A percentile compares a stretch with the other conserved stretches of the same genome.
phyloP scores from a whole-genome alignment of 2,113 vertebrate species.

The Setophaga coronata region DNA sequence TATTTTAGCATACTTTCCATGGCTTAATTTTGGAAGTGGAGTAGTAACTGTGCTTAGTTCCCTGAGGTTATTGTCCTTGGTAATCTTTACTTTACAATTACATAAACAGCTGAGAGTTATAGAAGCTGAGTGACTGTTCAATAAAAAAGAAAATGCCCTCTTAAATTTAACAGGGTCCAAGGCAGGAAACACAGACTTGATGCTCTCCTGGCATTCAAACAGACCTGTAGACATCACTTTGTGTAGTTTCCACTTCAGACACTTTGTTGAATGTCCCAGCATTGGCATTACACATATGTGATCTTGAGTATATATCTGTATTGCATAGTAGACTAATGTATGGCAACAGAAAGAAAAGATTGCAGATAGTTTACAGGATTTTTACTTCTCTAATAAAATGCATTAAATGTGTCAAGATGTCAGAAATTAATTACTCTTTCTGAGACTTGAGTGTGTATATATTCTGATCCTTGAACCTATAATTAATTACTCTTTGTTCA shows the following conservation, averaged over 20 bases:
- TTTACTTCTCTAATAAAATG: neutral
- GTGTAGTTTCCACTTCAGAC: neutral
- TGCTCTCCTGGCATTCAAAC: neutral
- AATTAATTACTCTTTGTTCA: neutral
- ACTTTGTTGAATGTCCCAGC: neutral
- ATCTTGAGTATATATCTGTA: neutral
- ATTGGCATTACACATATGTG: neutral
- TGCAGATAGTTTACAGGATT: neutral
- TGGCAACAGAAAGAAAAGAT: neutral
- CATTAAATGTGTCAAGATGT: neutral
- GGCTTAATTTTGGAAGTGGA: conserved; percentile 42
- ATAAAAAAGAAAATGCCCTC: conserved; percentile 10
- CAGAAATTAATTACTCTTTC: neutral
- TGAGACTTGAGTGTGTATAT: neutral
- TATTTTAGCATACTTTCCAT: conserved; percentile 45
- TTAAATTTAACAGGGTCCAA: conserved; percentile 37
- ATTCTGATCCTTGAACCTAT: neutral
- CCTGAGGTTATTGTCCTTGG: neutral
- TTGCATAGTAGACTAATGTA: neutral
- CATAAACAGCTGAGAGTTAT: conserved; percentile 48
- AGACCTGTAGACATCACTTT: neutral
- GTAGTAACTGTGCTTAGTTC: conserved; percentile 16
- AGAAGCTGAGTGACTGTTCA: conserved; percentile 38
- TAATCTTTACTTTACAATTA: conserved; percentile 41
- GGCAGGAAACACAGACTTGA: neutral